These are phyloP conservation scores for Calycopis cecrops DNA, from an alignment of 1,140 invertebrate genomes.

Conservation along the genomic window DNA sequence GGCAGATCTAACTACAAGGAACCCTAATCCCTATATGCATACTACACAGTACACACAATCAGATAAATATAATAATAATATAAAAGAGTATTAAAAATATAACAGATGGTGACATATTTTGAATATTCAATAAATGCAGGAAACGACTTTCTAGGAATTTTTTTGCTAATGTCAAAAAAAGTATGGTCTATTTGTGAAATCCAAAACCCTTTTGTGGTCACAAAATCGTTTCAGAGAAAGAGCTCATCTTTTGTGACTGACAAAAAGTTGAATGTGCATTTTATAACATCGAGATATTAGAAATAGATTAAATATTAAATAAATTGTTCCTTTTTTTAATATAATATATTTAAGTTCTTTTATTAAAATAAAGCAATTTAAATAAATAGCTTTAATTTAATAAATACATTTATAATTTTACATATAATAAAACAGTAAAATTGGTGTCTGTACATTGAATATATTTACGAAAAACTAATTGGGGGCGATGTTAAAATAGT, in stretches of 20 bases:
- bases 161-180: conserved; percentile 35
- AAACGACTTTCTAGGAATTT: conserved; percentile 5
- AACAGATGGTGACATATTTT: background rate
- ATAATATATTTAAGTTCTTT: no score
- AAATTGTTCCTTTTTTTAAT: no score
- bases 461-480: no score
- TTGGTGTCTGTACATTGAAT: no score
- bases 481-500: no score
- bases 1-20: no score
- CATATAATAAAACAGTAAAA: no score
- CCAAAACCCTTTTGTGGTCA: conserved; percentile 66
- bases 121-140: conserved; percentile 5
- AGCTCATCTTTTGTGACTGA: background rate
- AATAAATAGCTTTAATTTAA: no score
- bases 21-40: no score
- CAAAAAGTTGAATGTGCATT: conserved; percentile 30
- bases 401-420: no score
- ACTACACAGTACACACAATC: no score
- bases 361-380: no score
- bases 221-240: conserved; percentile 52
- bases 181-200: conserved; percentile 56
- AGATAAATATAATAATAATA: background rate
- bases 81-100: background rate
- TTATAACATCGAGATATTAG: conserved; percentile 21
- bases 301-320: conserved; percentile 22